These are phyloP conservation scores for Tenebrio molitor DNA, from an alignment of 1,140 invertebrate species.

Conservation along the genomic window DNA sequence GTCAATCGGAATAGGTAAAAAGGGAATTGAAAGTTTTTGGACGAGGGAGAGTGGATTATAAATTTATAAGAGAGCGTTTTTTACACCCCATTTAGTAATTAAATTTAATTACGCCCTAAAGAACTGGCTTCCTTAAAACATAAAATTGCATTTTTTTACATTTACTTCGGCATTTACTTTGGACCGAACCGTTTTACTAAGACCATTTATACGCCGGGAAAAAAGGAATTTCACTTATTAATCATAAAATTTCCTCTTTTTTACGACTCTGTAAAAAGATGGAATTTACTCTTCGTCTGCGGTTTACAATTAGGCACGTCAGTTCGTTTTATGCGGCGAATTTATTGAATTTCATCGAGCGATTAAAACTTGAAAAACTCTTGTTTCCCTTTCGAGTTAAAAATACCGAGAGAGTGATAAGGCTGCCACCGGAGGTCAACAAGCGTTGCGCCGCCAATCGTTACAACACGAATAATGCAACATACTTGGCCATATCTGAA, in stretches of 20 bases:
- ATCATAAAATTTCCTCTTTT: constrained; percentile 46
- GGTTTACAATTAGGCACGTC: constrained; percentile 23
- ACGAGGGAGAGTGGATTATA: constrained; percentile 43
- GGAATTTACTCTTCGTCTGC: constrained; percentile 26
- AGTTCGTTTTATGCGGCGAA: not conserved
- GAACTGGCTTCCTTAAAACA: constrained; percentile 44
- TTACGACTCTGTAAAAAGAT: constrained; percentile 26
- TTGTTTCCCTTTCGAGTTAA: not conserved
- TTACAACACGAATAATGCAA: not conserved
- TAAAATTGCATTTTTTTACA: constrained; percentile 49
- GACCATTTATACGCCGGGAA: constrained; percentile 28
- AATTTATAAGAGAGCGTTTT: constrained; percentile 48
- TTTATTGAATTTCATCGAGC: constrained; percentile 20
- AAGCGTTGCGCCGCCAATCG: not conserved
- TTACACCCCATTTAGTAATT: constrained; percentile 52
- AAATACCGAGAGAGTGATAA: not conserved
- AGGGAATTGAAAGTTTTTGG: constrained; percentile 4
- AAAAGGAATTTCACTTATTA: constrained; percentile 43
- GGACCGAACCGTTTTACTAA: constrained; percentile 26
- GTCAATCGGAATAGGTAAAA: constrained; percentile 8
- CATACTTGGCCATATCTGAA: constrained; percentile 2
- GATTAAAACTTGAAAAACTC: constrained; percentile 19
- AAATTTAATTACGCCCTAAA: constrained; percentile 51
- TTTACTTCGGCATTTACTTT: constrained; percentile 41
- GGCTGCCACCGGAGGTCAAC: not conserved